A percentile compares a stretch with the other conserved stretches of the same genome.
These are phyloP conservation scores for Sisor rabdophorus DNA, from an alignment of 2,113 vertebrate species.

Conservation along the genomic window DNA sequence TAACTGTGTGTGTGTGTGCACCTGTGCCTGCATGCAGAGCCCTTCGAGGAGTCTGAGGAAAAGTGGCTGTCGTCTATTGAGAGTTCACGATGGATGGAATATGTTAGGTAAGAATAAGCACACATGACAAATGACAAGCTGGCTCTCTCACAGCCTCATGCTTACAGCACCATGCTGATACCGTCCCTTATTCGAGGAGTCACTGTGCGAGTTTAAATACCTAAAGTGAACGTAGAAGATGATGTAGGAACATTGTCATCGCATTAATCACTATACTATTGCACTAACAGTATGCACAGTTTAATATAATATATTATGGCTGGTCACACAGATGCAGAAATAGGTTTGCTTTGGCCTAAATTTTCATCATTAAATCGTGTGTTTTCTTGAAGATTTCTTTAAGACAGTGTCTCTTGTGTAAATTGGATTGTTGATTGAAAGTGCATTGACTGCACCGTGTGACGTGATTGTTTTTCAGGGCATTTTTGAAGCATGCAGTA, in stretches of 20 bases:
- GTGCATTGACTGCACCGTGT: too few species aligned
- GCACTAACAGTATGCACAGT: neutral
- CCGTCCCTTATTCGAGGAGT: conserved; percentile 13
- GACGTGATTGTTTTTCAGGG: conserved; percentile 59
- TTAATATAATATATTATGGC: too few species aligned
- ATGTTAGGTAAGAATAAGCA: conserved; percentile 76
- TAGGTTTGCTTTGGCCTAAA: too few species aligned
- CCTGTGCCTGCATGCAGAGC: conserved; percentile 59
- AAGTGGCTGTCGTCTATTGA: conserved; percentile 91
- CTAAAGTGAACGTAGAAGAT: neutral
- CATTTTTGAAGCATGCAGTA: conserved; percentile 83
- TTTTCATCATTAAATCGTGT: too few species aligned
- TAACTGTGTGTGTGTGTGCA: neutral
- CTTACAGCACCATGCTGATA: neutral
- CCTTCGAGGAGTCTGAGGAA: conserved; percentile 93
- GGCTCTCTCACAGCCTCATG: conserved; percentile 11
- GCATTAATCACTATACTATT: neutral
- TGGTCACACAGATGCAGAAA: too few species aligned
- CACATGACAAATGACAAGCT: conserved; percentile 19
- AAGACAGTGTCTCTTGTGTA: too few species aligned
- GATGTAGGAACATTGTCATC: too few species aligned
- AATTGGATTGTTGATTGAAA: too few species aligned
- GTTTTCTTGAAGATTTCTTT: too few species aligned
- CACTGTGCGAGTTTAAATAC: conserved; percentile 5
- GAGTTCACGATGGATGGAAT: conserved; percentile 87